Conservation (phyloP, 2,797 vertebrate species). For the Iguana delicatissima region DNA sequence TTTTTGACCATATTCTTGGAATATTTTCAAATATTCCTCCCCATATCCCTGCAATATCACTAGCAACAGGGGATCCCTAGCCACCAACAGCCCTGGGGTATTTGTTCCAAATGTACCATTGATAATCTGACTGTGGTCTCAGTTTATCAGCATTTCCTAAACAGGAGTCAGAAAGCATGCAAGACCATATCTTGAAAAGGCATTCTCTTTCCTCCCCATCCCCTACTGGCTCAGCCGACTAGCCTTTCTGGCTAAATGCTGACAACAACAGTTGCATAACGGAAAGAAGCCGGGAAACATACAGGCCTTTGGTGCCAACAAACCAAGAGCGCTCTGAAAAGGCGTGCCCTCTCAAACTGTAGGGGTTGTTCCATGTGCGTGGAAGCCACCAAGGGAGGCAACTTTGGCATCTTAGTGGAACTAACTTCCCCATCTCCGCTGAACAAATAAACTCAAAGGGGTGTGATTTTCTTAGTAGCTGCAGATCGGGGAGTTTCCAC, state of each 20-base stretch:
- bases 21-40: too few relatives aligned
- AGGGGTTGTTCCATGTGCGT: neutral
- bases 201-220: neutral
- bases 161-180: neutral
- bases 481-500: neutral
- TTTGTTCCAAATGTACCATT: too few relatives aligned
- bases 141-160: neutral
- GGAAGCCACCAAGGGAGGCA: neutral
- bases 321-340: neutral
- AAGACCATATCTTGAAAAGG: too few relatives aligned
- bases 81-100: too few relatives aligned
- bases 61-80: too few relatives aligned
- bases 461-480: neutral
- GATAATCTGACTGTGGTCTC: too few relatives aligned
- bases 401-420: neutral
- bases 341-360: too few relatives aligned
- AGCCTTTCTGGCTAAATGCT: neutral
- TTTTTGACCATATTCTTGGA: too few relatives aligned
- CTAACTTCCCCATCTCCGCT: neutral
- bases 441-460: neutral
- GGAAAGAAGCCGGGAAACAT: neutral
- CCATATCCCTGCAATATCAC: too few relatives aligned
- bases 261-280: neutral
- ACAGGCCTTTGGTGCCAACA: neutral
- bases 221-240: neutral